Evolutionary conservation across 2,797 vertebrate species (phyloP).

Genomic region (Mus spretus): DNA sequence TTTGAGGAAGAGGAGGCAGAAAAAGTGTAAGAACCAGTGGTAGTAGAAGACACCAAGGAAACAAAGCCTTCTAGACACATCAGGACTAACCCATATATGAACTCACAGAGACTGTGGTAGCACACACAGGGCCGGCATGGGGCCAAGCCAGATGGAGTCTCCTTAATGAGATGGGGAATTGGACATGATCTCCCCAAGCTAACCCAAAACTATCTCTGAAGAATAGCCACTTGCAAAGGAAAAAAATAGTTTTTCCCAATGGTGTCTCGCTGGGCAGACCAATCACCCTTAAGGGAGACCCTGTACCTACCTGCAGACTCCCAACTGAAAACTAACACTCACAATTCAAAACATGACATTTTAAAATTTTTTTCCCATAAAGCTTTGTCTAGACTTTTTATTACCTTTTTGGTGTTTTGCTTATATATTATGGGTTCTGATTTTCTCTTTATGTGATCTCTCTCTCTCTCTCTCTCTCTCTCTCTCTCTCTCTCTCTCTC

Average conservation of each 20-base stretch:
- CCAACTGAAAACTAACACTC: not conserved
- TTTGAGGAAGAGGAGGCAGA: not conserved
- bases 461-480: too few species aligned
- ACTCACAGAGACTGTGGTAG: not conserved
- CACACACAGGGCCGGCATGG: not conserved
- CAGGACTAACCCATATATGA: not conserved
- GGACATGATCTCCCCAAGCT: not conserved
- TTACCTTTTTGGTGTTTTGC: not conserved
- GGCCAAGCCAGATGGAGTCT: not conserved
- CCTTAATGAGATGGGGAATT: not conserved
- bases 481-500: not conserved
- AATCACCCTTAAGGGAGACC: not conserved
- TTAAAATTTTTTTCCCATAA: not conserved
- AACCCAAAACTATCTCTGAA: not conserved
- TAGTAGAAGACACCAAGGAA: not conserved
- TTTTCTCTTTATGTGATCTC: not conserved
- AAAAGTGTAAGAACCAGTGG: not conserved
- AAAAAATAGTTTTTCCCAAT: not conserved
- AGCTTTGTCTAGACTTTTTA: not conserved
- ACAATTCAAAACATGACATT: not conserved
- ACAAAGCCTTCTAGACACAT: not conserved
- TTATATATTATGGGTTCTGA: not conserved
- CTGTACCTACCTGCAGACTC: not conserved
- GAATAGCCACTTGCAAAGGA: not conserved
- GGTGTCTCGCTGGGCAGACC: not conserved